A percentile compares a stretch with the other conserved stretches of the same genome.
phyloP scores from a whole-genome alignment of 2,888 invertebrate genomes.

The Plebejus argus region DNA sequence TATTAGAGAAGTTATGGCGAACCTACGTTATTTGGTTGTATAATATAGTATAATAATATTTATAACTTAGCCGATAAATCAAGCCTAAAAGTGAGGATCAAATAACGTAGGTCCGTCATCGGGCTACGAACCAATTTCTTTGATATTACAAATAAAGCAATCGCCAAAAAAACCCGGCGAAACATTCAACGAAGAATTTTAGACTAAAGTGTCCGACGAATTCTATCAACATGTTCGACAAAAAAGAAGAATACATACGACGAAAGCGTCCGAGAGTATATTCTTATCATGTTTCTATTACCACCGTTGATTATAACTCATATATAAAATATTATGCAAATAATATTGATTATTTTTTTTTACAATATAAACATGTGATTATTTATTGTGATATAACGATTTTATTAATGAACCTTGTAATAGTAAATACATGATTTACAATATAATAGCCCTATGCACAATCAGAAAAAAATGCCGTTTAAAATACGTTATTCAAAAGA shows the following conservation, averaged over 20 bases:
- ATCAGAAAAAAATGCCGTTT: neutral
- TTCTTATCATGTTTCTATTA: neutral
- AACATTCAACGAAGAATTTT: neutral
- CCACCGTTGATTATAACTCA: constrained; percentile 17
- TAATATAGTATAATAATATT: no score
- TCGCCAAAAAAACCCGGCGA: neutral
- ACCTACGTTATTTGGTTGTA: no score
- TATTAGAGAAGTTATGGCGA: no score
- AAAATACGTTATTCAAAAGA: neutral
- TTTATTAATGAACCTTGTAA: neutral
- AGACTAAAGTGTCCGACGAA: neutral
- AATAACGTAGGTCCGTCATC: no score
- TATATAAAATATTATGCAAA: constrained; percentile 25
- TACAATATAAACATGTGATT: constrained; percentile 11
- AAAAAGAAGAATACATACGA: neutral
- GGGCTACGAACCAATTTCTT: no score
- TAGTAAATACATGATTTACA: constrained; percentile 1
- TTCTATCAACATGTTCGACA: neutral
- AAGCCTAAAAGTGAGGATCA: no score
- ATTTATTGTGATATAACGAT: constrained; percentile 26
- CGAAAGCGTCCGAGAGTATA: neutral
- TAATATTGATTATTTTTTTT: neutral
- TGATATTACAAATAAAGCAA: no score
- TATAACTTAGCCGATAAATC: no score
- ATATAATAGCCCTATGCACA: neutral